Conservation (phyloP, 2,888 invertebrate species). For the Pachymerium ferrugineum region DNA sequence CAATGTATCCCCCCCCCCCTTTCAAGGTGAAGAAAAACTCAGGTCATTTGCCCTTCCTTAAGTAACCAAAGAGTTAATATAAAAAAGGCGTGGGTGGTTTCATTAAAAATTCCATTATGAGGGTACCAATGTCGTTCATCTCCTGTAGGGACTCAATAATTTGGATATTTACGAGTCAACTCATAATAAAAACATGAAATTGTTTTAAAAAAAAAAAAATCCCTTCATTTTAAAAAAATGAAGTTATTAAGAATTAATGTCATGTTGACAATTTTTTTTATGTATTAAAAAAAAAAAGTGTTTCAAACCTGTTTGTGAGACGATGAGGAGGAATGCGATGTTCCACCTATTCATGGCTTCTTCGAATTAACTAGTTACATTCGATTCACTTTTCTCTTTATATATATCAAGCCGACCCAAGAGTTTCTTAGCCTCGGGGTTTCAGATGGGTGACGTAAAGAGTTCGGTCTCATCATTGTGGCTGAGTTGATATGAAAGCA, state of each 20-base stretch:
- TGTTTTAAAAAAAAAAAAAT: too few relatives aligned
- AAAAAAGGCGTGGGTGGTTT: neutral
- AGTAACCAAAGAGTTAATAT: neutral
- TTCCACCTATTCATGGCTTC: neutral
- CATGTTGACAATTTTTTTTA: too few relatives aligned
- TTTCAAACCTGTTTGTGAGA: neutral
- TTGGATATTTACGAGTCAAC: too few relatives aligned
- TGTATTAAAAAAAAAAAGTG: too few relatives aligned
- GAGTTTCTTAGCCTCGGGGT: neutral
- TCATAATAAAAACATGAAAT: too few relatives aligned
- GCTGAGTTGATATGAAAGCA: too few relatives aligned
- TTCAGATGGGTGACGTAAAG: neutral
- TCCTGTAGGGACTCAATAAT: too few relatives aligned
- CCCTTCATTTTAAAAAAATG: too few relatives aligned
- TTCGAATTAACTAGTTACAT: neutral
- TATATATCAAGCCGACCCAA: neutral
- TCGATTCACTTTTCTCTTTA: neutral
- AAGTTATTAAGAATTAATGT: too few relatives aligned
- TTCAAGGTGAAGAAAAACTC: neutral
- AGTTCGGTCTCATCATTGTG: too few relatives aligned
- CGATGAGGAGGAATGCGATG: neutral
- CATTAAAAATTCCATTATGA: too few relatives aligned
- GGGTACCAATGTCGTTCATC: too few relatives aligned
- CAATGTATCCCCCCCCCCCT: neutral
- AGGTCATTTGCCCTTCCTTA: slow-evolving; percentile 1